Conservation (phyloP, 2,113 vertebrate genomes). For the Eupsittula cactorum region DNA sequence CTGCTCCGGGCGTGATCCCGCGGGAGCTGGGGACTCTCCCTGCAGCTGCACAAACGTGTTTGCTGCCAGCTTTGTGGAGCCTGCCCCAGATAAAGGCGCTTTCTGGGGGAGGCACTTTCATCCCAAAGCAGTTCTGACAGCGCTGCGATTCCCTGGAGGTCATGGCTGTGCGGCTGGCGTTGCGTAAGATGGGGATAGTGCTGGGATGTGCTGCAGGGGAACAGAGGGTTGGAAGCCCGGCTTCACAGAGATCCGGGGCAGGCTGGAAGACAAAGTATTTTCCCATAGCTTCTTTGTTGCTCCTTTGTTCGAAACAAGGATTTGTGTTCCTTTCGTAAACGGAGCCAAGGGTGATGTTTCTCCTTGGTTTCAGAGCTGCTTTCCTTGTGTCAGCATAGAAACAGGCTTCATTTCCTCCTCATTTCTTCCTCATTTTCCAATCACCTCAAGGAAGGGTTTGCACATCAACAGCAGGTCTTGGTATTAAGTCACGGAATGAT, state of each 20-base stretch:
- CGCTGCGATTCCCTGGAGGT: slow-evolving; percentile 7
- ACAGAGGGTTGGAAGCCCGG: neutral
- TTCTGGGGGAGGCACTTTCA: slow-evolving; percentile 33
- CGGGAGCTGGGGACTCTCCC: neutral
- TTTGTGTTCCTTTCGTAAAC: neutral
- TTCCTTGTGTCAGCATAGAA: neutral
- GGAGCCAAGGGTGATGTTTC: fast-evolving
- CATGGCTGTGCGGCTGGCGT: neutral
- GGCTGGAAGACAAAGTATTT: neutral
- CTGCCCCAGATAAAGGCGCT: slow-evolving; percentile 12
- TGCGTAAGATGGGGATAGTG: neutral
- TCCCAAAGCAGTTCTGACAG: slow-evolving; percentile 50
- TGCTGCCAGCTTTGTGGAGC: slow-evolving; percentile 21
- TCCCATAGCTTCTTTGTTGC: neutral
- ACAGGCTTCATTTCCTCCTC: neutral
- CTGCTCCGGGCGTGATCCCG: neutral
- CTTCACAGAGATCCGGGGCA: neutral
- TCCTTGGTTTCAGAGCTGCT: neutral
- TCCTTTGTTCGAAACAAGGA: neutral
- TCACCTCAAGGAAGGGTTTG: neutral
- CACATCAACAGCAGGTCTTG: neutral
- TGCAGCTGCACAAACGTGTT: slow-evolving; percentile 12
- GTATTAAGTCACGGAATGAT: neutral
- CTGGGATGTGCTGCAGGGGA: neutral
- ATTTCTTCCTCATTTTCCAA: neutral